Conservation (phyloP, 1,140 invertebrate species). For the Drosophila auraria region DNA sequence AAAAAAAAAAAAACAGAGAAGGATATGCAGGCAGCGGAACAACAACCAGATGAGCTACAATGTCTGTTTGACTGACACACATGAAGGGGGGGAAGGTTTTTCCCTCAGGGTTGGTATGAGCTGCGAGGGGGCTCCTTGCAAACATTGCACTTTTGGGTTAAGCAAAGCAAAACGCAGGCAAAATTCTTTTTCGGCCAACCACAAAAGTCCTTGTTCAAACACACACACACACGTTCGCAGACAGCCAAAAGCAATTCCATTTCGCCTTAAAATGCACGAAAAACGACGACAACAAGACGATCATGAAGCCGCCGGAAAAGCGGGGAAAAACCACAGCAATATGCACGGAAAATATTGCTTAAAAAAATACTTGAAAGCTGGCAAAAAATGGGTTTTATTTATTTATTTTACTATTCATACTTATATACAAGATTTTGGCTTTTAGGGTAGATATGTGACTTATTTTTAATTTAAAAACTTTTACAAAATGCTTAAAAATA, state of each 20-base stretch:
- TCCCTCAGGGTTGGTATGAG: background rate
- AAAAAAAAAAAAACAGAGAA: conserved; percentile 13
- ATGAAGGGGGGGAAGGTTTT: background rate
- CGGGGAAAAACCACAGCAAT: conserved; percentile 7
- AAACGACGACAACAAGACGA: conserved; percentile 23
- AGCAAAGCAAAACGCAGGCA: conserved; percentile 48
- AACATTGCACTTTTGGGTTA: conserved; percentile 64
- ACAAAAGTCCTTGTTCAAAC: conserved; percentile 38
- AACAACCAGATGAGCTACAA: conserved; percentile 39
- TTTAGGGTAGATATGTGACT: no score
- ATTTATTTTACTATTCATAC: background rate
- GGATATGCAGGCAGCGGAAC: conserved; percentile 29
- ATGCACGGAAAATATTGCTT: background rate
- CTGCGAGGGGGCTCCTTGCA: conserved; percentile 36
- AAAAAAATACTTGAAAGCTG: no score
- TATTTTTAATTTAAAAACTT: no score
- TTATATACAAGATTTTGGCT: no score
- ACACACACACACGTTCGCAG: conserved; percentile 18
- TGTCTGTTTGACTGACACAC: conserved; percentile 52
- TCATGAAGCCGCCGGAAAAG: conserved; percentile 33
- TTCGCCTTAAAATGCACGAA: conserved; percentile 55
- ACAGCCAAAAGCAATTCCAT: conserved; percentile 65
- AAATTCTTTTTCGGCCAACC: conserved; percentile 44
- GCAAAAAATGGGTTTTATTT: background rate
- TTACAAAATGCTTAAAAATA: no score